A percentile compares a stretch with the other conserved stretches of the same genome.
phyloP scores from a whole-genome alignment of 2,113 vertebrate species.

The Nansenia antarctica region DNA sequence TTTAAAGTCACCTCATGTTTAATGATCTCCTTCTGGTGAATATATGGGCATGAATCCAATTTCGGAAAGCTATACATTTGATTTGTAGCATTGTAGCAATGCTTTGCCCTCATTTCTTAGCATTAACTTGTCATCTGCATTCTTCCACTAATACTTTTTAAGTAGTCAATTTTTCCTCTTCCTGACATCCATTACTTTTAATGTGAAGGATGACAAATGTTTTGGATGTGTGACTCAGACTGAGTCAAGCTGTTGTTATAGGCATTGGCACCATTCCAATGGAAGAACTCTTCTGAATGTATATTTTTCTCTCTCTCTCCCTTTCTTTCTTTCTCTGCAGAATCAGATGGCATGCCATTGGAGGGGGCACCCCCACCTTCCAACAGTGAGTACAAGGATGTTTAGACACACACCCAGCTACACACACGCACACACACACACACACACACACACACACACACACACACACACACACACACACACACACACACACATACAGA shows the following conservation, averaged over 20 bases:
- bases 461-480: not conserved
- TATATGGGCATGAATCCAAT: not conserved
- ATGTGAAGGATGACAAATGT: not conserved
- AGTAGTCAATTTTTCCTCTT: not conserved
- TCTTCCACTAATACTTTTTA: not conserved
- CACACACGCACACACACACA: not conserved
- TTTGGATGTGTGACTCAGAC: not conserved
- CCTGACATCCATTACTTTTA: not conserved
- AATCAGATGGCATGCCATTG: slow-evolving; percentile 66
- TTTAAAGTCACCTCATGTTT: not conserved
- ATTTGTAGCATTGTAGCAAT: not conserved
- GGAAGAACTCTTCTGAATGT: slow-evolving; percentile 40
- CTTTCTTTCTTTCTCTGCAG: slow-evolving; percentile 38
- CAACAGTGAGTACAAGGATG: slow-evolving; percentile 63
- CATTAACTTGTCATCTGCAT: not conserved
- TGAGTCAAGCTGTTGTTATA: not conserved
- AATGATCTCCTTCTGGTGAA: not conserved
- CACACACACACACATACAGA: not conserved
- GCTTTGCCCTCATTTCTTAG: not conserved
- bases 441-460: not conserved
- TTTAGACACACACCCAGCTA: too few species aligned
- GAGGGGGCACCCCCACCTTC: slow-evolving; percentile 61
- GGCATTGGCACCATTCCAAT: not conserved
- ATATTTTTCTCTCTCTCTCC: not conserved
- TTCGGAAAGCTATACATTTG: not conserved